phyloP scores from a whole-genome alignment of 1,140 invertebrate genomes.

The Meloidogyne floridensis region DNA sequence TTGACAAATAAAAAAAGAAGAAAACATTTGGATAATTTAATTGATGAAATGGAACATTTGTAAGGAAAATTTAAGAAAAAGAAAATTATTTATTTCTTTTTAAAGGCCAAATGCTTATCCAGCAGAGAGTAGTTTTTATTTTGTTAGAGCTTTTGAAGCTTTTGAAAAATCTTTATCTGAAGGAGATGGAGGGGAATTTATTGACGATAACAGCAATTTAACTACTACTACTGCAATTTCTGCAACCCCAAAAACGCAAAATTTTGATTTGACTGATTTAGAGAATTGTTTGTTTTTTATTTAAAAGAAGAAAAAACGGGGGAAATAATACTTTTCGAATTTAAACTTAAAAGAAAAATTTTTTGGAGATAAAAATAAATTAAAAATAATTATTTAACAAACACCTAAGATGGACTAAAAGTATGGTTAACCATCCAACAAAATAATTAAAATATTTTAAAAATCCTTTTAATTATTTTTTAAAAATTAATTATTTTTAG shows the following conservation, averaged over 20 bases:
- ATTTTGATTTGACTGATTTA: conserved; percentile 23
- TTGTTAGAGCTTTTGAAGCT: conserved; percentile 27
- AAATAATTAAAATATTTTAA: too few relatives aligned
- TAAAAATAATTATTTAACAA: too few relatives aligned
- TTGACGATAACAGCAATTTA: not conserved
- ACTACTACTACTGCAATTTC: not conserved
- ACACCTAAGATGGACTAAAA: too few relatives aligned
- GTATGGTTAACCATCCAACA: too few relatives aligned
- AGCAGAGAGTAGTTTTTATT: conserved; percentile 26
- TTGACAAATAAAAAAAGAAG: conserved; percentile 53
- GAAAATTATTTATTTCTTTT: not conserved
- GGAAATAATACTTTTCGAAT: too few relatives aligned
- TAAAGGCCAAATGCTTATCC: conserved; percentile 27
- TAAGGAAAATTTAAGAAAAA: conserved; percentile 20
- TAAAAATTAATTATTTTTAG: conserved; percentile 10
- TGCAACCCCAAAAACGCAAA: not conserved
- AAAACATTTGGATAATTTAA: conserved; percentile 49
- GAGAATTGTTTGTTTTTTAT: conserved; percentile 23
- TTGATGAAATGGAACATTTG: conserved; percentile 57
- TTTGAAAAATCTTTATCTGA: conserved; percentile 7
- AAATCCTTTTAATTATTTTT: not conserved
- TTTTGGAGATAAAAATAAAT: too few relatives aligned
- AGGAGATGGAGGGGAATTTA: not conserved
- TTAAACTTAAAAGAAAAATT: too few relatives aligned
- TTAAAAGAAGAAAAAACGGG: not conserved